Evolutionary conservation across 1,140 invertebrate genomes (phyloP).

Genomic region (Potamilus streckersoni): DNA sequence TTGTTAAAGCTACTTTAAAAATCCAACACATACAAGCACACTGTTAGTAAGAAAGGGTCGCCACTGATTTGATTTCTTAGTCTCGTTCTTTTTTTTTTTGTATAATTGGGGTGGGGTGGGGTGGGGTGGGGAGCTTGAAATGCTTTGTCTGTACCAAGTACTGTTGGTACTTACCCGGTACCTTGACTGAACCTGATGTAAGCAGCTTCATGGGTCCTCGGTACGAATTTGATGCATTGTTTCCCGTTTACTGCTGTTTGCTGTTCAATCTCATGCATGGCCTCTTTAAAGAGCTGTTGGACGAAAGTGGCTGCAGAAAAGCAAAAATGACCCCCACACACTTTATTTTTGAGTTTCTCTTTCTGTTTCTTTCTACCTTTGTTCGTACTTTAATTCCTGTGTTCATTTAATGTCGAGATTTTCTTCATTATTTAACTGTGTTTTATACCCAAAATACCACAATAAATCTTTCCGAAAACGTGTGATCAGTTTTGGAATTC

Average conservation of each 20-base stretch:
- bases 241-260: constrained; percentile 45
- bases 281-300: constrained; percentile 34
- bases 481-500: no score
- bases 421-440: background rate
- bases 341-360: background rate
- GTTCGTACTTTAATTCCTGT: background rate
- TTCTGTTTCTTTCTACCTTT: background rate
- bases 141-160: no score
- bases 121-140: no score
- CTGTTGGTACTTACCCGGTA: constrained; percentile 31
- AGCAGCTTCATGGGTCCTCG: constrained; percentile 14
- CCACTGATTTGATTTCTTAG: no score
- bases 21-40: no score
- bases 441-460: background rate
- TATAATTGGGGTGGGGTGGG: no score
- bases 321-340: background rate
- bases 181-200: constrained; percentile 38
- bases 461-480: no score
- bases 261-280: constrained; percentile 45
- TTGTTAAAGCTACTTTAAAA: no score
- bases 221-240: constrained; percentile 44
- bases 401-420: background rate
- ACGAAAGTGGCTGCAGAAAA: constrained; percentile 23
- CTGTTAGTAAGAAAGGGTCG: no score
- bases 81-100: no score